Evolutionary conservation across 2,113 vertebrate species (phyloP).

Genomic region (Nothoprocta pentlandii): DNA sequence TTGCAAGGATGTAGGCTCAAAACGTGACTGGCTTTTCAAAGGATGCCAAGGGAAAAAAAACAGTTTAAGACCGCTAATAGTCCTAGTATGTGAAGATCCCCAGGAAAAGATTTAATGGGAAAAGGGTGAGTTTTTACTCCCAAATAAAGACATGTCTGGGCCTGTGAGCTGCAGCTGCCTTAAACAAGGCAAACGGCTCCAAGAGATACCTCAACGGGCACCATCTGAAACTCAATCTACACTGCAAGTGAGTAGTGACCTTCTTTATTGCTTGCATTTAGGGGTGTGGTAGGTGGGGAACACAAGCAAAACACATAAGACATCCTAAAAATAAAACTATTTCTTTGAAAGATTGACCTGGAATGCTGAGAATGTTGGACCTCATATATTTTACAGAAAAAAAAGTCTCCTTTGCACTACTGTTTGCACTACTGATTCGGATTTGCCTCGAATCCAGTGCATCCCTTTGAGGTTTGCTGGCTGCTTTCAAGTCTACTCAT

Average conservation of each 20-base stretch:
- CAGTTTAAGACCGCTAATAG: not conserved
- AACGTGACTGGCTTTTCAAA: not conserved
- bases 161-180: not conserved
- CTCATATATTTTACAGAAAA: not conserved
- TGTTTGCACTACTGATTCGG: not conserved
- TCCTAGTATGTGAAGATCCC: not conserved
- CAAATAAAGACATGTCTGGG: not conserved
- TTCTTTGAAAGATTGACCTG: not conserved
- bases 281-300: not conserved
- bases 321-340: not conserved
- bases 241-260: not conserved
- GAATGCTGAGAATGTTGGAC: not conserved
- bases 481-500: not conserved
- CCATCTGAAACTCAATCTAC: not conserved
- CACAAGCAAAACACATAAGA: not conserved
- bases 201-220: not conserved
- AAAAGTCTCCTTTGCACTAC: not conserved
- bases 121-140: not conserved
- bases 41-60: not conserved
- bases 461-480: not conserved
- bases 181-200: not conserved
- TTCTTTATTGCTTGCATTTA: not conserved
- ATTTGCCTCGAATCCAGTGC: not conserved
- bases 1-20: not conserved
- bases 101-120: not conserved